Evolutionary conservation across 2,113 vertebrate genomes (phyloP), one percentile per base, ranked within the genome.

Genomic region (Emydocephalus ijimae): DNA sequence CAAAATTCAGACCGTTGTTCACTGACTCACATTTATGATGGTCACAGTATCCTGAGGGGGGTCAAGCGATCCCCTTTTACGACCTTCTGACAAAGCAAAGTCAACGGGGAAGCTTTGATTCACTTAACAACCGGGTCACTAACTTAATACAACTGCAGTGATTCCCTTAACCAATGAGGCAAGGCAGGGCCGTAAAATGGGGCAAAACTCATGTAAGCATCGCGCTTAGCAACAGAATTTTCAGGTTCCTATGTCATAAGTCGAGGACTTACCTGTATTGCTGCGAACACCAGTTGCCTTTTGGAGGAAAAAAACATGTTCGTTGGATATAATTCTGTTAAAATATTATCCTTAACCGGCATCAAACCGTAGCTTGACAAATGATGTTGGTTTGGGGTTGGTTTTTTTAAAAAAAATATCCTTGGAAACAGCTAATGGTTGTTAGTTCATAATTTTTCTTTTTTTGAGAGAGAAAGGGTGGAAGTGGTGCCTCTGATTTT

Each of bases 321-420:
- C 12, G 34, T 89, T 64, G 5, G 50, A 26, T 1, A 2, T 6
- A 0, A 1, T 87, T 85, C 89, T 18, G 1, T 43, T 18, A 3
- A 59, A 74, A 56, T 23, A 24, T 45, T 0, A 0, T 29, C 5
- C 24, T 5, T 1, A 89, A 93, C 2, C 48, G 9, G 87, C 56
- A 0, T 26, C 20, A 0, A 6, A 81, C 0, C 3, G 14, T 0
- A 0, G 26, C 86, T 89, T 52, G 21, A 5, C 88, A 54, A 26
- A 21, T 20, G 90, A 55, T 94, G 96, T 95, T 95, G 69, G 43
- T 94, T 95, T 20, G 95, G 50, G 50, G 50, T 52, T 9, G 50
- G 89, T 94, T 93, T 52, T 48, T 43, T 95, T 88, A 90, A 56
- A 89, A n/a, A 45, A 45, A 45, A 45, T 59, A 54, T 50, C 57